These are phyloP conservation scores for Tetrax tetrax DNA, from an alignment of 2,113 vertebrate species.

Conservation along the genomic window DNA sequence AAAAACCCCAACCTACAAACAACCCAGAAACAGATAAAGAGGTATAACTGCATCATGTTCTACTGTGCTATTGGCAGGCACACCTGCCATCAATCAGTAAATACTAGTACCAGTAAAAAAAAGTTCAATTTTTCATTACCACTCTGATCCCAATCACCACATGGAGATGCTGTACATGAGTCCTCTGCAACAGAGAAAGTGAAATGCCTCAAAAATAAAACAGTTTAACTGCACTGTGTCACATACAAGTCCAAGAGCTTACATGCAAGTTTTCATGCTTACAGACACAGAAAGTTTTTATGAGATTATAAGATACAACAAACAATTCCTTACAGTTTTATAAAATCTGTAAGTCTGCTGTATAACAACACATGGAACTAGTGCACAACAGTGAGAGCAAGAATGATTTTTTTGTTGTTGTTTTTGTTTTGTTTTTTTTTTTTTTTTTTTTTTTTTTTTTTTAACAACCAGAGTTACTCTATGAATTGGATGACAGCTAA, in stretches of 20 bases:
- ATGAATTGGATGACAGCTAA: neutral
- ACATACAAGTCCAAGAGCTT: neutral
- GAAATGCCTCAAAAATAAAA: neutral
- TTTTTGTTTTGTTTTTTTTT: no score
- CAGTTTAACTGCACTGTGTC: neutral
- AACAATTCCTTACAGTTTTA: neutral
- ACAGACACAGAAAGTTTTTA: neutral
- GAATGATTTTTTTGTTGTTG: neutral
- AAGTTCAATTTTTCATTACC: neutral
- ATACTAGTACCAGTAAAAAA: neutral
- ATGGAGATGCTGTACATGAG: fast-evolving
- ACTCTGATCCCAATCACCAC: neutral
- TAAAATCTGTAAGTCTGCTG: neutral
- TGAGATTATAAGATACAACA: neutral
- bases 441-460: neutral
- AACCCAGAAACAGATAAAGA: no score
- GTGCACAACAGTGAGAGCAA: neutral
- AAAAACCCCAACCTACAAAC: no score
- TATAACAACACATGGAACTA: neutral
- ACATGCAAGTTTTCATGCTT: neutral
- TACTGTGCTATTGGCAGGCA: neutral
- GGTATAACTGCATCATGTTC: neutral
- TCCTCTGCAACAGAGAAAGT: neutral
- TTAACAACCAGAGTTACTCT: neutral
- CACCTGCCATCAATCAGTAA: neutral